Percentiles rank a stretch among this genome's conserved stretches.
These are phyloP conservation scores for Mohoua ochrocephala DNA, from an alignment of 2,113 vertebrate genomes.

Conservation along the genomic window DNA sequence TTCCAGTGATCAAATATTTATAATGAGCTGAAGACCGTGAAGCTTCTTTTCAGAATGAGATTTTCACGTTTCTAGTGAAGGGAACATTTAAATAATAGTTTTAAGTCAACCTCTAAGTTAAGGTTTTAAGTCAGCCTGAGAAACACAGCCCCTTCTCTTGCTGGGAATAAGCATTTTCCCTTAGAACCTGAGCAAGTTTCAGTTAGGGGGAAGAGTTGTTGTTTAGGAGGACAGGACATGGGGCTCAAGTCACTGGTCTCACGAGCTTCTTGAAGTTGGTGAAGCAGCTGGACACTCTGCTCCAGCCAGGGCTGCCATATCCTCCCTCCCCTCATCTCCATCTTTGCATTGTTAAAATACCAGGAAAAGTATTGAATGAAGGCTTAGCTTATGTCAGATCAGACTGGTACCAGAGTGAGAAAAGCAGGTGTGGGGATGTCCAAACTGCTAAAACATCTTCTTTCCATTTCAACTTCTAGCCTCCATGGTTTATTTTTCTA, in stretches of 20 bases:
- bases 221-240: not conserved
- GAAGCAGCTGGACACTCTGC: not conserved
- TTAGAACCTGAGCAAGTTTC: not conserved
- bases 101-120: not conserved
- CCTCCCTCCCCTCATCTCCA: not conserved
- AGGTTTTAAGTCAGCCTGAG: not conserved
- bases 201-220: not conserved
- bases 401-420: not conserved
- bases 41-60: not conserved
- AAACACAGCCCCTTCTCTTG: not conserved
- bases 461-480: not conserved
- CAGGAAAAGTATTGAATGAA: not conserved
- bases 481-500: not conserved
- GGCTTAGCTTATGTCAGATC: not conserved
- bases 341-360: not conserved
- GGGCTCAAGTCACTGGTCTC: not conserved
- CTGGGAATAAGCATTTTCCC: not conserved
- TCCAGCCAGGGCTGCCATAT: not conserved
- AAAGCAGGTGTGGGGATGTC: not conserved
- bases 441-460: not conserved
- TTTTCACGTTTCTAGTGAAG: not conserved
- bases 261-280: not conserved
- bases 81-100: not conserved
- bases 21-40: not conserved
- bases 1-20: conserved; percentile 15